phyloP scores from a whole-genome alignment of 2,797 vertebrate species.

The Darevskia mixta region DNA sequence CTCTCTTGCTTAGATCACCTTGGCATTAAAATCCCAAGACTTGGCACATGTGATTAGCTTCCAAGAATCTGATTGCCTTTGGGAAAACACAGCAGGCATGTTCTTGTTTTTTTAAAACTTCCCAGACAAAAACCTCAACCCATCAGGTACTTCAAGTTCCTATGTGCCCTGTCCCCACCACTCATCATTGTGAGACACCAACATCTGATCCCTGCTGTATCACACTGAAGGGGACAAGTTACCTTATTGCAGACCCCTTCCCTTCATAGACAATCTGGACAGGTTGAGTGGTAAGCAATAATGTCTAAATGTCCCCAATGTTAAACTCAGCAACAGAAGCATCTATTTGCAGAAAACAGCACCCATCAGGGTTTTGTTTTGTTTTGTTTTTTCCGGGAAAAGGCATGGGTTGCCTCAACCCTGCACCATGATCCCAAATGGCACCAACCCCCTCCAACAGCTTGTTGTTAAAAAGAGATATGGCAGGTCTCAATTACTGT shows the following conservation, averaged over 20 bases:
- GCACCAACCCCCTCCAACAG: too few species aligned
- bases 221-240: neutral
- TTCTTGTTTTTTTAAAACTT: neutral
- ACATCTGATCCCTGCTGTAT: neutral
- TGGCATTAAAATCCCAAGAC: neutral
- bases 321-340: neutral
- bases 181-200: neutral
- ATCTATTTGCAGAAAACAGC: neutral
- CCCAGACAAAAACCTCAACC: neutral
- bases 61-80: conserved; percentile 15
- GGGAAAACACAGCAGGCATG: conserved; percentile 1
- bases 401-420: neutral
- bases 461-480: neutral
- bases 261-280: neutral
- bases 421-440: neutral
- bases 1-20: neutral
- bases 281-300: neutral
- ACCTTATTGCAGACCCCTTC: neutral
- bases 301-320: neutral
- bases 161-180: neutral
- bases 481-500: neutral
- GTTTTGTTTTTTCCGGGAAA: neutral
- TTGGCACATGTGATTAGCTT: neutral
- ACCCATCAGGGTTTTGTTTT: neutral
- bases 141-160: neutral